A percentile compares a stretch with the other conserved stretches of the same genome.
Evolutionary conservation across 2,113 vertebrate species (phyloP).

Genomic region (Dipodomys spectabilis): DNA sequence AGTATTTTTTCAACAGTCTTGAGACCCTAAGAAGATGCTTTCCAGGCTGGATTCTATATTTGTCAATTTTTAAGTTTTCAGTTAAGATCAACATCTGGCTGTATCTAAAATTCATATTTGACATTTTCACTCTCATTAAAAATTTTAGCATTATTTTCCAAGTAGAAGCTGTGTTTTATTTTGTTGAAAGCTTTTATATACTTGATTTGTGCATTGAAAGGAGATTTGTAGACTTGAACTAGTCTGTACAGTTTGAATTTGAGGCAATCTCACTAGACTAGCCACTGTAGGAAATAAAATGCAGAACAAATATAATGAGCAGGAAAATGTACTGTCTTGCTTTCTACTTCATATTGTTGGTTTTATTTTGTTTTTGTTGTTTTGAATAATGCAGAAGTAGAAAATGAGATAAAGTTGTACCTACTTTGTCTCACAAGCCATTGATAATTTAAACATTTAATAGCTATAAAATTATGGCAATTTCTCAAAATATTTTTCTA

Average conservation of each 20-base stretch:
- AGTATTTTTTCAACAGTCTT: constrained; percentile 4
- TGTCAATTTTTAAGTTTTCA: constrained; percentile 41
- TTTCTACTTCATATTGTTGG: neutral
- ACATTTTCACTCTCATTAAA: constrained; percentile 47
- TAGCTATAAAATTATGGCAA: neutral
- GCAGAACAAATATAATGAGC: constrained; percentile 49
- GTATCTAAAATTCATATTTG: constrained; percentile 38
- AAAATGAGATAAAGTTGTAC: neutral
- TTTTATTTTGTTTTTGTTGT: too few relatives aligned
- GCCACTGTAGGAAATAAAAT: constrained; percentile 56
- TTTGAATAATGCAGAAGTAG: neutral
- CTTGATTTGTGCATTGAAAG: constrained; percentile 6
- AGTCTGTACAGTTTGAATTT: neutral
- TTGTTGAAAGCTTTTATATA: constrained; percentile 33
- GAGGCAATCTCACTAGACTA: constrained; percentile 28
- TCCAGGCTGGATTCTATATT: constrained; percentile 34
- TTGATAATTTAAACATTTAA: constrained; percentile 35
- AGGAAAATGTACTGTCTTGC: constrained; percentile 35
- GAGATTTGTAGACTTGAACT: constrained; percentile 34
- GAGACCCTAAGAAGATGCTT: neutral
- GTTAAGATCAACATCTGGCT: constrained; percentile 64
- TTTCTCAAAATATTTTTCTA: constrained; percentile 43
- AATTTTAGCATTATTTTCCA: constrained; percentile 36
- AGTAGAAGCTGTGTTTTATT: constrained; percentile 26
- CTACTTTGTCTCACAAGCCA: neutral